phyloP scores from a whole-genome alignment of 2,888 invertebrate genomes.

The Pteria penguin region DNA sequence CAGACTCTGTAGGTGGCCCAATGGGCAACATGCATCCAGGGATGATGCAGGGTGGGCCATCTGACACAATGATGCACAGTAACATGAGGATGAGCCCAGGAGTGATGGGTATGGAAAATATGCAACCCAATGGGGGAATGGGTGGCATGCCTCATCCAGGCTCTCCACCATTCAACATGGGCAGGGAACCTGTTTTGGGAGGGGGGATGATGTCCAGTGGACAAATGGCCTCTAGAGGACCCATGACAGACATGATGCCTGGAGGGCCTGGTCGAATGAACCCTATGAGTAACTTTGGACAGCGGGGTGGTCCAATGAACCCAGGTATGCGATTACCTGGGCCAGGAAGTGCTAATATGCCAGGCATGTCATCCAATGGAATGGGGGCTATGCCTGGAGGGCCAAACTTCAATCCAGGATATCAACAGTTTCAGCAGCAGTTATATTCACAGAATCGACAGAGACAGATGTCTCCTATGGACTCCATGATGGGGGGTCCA shows the following conservation, averaged over 20 bases:
- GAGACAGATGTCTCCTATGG: slow-evolving; percentile 70
- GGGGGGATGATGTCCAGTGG: slow-evolving; percentile 48
- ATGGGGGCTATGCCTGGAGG: slow-evolving; percentile 51
- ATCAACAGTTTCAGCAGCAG: slow-evolving; percentile 78
- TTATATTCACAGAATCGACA: slow-evolving; percentile 71
- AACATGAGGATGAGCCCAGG: slow-evolving; percentile 38
- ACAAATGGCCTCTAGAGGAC: slow-evolving; percentile 53
- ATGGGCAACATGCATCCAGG: slow-evolving; percentile 65
- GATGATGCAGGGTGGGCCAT: slow-evolving; percentile 47
- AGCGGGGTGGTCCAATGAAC: slow-evolving; percentile 44
- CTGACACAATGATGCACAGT: slow-evolving; percentile 36
- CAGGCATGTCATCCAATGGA: slow-evolving; percentile 46
- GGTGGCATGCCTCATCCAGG: slow-evolving; percentile 44
- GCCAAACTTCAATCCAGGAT: slow-evolving; percentile 67
- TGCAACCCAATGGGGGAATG: slow-evolving; percentile 56
- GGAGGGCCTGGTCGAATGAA: slow-evolving; percentile 56
- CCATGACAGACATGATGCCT: slow-evolving; percentile 57
- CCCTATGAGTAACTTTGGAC: slow-evolving; percentile 53
- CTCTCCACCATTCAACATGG: slow-evolving; percentile 42
- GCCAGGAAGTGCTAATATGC: slow-evolving; percentile 51
- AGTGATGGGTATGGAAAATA: slow-evolving; percentile 43
- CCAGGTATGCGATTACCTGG: slow-evolving; percentile 63
- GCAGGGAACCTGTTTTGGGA: slow-evolving; percentile 36
- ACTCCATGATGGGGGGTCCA: slow-evolving; percentile 65
- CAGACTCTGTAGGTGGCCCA: slow-evolving; percentile 52